phyloP scores from a whole-genome alignment of 2,888 invertebrate genomes.

The Pollenia griseotomentosa region DNA sequence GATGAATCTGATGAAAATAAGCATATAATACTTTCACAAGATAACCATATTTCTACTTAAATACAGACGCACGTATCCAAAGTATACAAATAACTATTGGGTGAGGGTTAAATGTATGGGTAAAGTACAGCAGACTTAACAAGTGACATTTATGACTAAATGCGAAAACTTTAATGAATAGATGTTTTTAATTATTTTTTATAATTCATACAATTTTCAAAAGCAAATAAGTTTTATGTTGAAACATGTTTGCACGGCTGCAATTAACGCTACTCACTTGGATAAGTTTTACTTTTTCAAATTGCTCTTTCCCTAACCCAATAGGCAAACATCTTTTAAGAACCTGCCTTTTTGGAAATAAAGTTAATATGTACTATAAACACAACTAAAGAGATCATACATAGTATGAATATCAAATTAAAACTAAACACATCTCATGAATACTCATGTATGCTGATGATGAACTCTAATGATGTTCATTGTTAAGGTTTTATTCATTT shows the following conservation, averaged over 20 bases:
- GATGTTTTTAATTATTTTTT: too few relatives aligned
- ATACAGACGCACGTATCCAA: background rate
- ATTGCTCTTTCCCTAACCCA: background rate
- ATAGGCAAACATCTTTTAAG: background rate
- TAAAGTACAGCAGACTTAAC: too few relatives aligned
- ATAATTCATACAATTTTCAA: too few relatives aligned
- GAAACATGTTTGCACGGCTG: too few relatives aligned
- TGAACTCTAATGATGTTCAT: background rate
- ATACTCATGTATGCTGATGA: conserved; percentile 9
- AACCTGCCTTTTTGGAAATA: conserved; percentile 16
- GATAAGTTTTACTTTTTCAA: too few relatives aligned
- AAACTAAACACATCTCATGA: conserved; percentile 22
- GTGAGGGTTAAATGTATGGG: background rate
- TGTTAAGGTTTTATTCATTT: conserved; percentile 1
- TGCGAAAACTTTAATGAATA: too few relatives aligned
- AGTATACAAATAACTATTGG: background rate
- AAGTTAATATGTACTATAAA: conserved; percentile 17
- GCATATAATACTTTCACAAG: background rate
- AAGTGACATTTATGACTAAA: too few relatives aligned
- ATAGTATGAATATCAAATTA: conserved; percentile 35
- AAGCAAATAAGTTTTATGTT: too few relatives aligned
- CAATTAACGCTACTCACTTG: too few relatives aligned
- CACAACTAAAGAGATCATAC: conserved; percentile 6
- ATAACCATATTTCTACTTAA: background rate
- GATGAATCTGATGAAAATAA: conserved; percentile 1